phyloP scores from a whole-genome alignment of 2,888 invertebrate species.

The Aporophyla lueneburgensis region DNA sequence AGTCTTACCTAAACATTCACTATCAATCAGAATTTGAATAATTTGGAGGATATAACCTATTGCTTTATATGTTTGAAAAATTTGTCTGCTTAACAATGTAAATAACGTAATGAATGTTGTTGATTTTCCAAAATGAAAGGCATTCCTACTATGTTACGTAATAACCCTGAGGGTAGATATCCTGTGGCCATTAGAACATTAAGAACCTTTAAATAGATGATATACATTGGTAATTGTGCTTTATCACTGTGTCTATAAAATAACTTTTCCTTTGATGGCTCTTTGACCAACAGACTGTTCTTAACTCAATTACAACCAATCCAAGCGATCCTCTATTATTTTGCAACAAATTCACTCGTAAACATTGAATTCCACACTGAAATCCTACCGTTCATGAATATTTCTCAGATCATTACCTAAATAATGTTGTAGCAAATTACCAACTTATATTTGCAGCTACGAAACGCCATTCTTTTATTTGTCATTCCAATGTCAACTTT shows the following conservation, averaged over 20 bases:
- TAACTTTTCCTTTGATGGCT: neutral
- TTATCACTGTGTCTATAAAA: neutral
- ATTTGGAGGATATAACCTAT: no score
- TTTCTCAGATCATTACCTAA: conserved; percentile 77
- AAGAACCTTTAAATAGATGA: neutral
- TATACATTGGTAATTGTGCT: no score
- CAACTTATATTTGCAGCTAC: conserved; percentile 26
- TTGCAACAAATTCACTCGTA: conserved; percentile 11
- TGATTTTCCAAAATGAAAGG: no score
- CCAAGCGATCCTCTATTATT: conserved; percentile 10
- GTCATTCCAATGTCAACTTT: conserved; percentile 37
- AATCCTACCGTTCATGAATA: conserved; percentile 66
- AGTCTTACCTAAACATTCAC: no score
- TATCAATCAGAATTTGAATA: no score
- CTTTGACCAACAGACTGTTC: conserved; percentile 21
- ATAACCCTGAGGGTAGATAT: neutral
- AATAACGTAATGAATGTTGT: no score
- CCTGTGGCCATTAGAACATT: neutral
- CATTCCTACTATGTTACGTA: no score
- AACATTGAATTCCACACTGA: conserved; percentile 38
- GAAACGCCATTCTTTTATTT: conserved; percentile 5
- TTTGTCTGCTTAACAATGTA: no score
- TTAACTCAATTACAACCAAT: conserved; percentile 18
- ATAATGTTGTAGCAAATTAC: conserved; percentile 62
- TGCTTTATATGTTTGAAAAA: no score